Percentiles rank a stretch among this genome's conserved stretches.
These are phyloP conservation scores for Trilocha varians DNA, from an alignment of 2,888 invertebrate species.

Conservation along the genomic window DNA sequence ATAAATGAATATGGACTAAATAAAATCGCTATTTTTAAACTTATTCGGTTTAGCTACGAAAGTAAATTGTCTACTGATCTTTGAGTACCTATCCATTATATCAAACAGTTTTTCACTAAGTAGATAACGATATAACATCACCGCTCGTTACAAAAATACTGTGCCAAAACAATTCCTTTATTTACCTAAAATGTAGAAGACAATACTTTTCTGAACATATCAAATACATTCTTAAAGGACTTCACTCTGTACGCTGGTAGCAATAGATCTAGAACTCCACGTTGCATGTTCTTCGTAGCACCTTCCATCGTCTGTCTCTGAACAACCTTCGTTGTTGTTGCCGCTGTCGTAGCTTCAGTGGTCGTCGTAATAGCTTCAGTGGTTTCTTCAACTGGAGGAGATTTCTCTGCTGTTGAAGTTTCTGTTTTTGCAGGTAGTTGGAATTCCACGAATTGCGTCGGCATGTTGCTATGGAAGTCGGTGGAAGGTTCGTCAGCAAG, in stretches of 20 bases:
- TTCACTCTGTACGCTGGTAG: slow-evolving; percentile 43
- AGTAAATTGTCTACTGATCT: too few relatives aligned
- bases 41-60: too few relatives aligned
- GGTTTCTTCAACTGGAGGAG: slow-evolving; percentile 10
- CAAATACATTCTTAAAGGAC: slow-evolving; percentile 41
- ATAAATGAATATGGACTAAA: too few relatives aligned
- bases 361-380: background rate
- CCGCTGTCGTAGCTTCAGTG: slow-evolving; percentile 6
- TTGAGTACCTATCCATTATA: too few relatives aligned
- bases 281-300: slow-evolving; percentile 22
- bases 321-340: slow-evolving; percentile 20
- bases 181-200: slow-evolving; percentile 38
- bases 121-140: too few relatives aligned
- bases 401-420: background rate
- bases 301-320: slow-evolving; percentile 21
- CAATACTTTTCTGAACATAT: slow-evolving; percentile 34
- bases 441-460: slow-evolving; percentile 29
- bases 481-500: slow-evolving; percentile 19
- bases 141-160: background rate
- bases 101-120: too few relatives aligned
- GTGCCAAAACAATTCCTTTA: background rate
- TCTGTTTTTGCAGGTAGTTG: slow-evolving; percentile 11
- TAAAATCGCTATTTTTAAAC: too few relatives aligned
- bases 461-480: slow-evolving; percentile 18
- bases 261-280: slow-evolving; percentile 45